A percentile compares a stretch with the other conserved stretches of the same genome.
Conservation (phyloP, 2,113 vertebrate genomes). For the Crypturellus undulatus region DNA sequence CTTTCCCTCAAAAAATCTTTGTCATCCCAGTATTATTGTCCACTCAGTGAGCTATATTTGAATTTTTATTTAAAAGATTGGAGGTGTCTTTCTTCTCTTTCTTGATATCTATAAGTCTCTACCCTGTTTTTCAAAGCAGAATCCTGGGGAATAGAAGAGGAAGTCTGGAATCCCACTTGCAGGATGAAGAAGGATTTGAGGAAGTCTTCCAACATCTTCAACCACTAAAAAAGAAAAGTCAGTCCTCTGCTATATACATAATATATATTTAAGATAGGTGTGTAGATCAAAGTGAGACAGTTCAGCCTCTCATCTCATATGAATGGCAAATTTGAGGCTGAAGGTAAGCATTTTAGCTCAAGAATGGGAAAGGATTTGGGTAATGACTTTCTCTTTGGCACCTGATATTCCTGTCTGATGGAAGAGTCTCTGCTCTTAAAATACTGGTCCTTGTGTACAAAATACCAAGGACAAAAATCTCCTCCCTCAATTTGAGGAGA, state of each 20-base stretch:
- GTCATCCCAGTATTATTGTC: background rate
- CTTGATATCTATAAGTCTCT: background rate
- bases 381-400: background rate
- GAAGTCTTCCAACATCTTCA: rapidly evolving
- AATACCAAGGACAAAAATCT: background rate
- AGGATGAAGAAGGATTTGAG: background rate
- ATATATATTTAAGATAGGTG: background rate
- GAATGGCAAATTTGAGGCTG: background rate
- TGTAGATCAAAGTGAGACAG: rapidly evolving
- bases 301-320: background rate
- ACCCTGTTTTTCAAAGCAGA: rapidly evolving
- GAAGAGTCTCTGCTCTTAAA: too few species aligned
- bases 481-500: background rate
- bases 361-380: background rate
- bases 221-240: rapidly evolving
- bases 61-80: rapidly evolving
- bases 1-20: rapidly evolving
- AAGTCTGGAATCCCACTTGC: background rate
- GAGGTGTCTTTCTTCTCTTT: background rate
- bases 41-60: background rate
- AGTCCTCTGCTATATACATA: background rate
- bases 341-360: background rate
- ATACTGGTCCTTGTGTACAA: background rate
- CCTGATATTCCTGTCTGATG: background rate
- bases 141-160: background rate